A percentile compares a stretch with the other conserved stretches of the same genome.
phyloP scores from a whole-genome alignment of 1,140 invertebrate species.

The Homalodisca vitripennis region DNA sequence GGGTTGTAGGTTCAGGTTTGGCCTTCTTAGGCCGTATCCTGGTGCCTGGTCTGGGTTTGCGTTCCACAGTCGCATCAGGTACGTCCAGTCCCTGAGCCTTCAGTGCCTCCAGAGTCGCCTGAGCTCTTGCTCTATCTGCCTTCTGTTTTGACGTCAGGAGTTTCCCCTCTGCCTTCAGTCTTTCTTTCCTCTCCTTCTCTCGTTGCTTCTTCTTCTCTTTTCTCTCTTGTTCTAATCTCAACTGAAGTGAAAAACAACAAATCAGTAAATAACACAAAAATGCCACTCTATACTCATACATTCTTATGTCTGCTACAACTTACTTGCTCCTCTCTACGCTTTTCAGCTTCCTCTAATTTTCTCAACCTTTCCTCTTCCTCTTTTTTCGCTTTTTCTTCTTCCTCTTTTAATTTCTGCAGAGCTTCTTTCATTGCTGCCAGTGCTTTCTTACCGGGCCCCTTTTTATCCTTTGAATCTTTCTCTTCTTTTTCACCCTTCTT shows the following conservation, averaged over 20 bases:
- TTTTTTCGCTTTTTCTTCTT: constrained; percentile 73
- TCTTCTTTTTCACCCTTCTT: constrained; percentile 45
- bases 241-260: too few relatives aligned
- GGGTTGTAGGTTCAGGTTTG: constrained; percentile 20
- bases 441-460: constrained; percentile 55
- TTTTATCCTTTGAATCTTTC: constrained; percentile 62
- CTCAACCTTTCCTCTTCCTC: constrained; percentile 81
- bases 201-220: constrained; percentile 92
- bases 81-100: constrained; percentile 77
- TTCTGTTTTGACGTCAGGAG: constrained; percentile 90
- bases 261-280: too few relatives aligned
- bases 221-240: constrained; percentile 78
- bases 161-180: constrained; percentile 93
- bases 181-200: constrained; percentile 91
- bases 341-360: constrained; percentile 72
- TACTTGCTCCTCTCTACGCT: constrained; percentile 64
- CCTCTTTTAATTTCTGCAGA: constrained; percentile 83
- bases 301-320: too few relatives aligned
- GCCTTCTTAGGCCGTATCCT: constrained; percentile 64
- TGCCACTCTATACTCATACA: too few relatives aligned
- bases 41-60: constrained; percentile 66
- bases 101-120: constrained; percentile 82
- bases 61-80: constrained; percentile 69
- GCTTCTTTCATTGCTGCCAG: constrained; percentile 89
- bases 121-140: constrained; percentile 80